Percentiles rank a stretch among this genome's conserved stretches.
phyloP scores from a whole-genome alignment of 2,113 vertebrate genomes.

The Lamprologus ornatipinnis region DNA sequence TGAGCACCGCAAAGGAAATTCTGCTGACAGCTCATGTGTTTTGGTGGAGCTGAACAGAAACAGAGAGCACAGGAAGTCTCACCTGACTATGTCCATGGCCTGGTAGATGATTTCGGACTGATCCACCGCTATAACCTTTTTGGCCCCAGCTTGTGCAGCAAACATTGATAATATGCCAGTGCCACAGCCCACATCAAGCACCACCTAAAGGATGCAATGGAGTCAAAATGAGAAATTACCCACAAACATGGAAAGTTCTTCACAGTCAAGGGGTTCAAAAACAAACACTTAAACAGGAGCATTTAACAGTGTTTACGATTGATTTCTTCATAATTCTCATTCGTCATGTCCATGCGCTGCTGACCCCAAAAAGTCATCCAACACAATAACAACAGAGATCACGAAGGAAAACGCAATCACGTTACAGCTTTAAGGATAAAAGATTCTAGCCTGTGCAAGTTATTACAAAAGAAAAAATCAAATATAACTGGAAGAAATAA shows the following conservation, averaged over 20 bases:
- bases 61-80: background rate
- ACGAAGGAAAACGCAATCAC: rapidly evolving
- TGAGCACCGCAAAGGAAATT: background rate
- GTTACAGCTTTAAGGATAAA: background rate
- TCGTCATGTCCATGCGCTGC: background rate
- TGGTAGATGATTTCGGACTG: conserved; percentile 96
- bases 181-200: conserved; percentile 96
- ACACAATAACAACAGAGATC: background rate
- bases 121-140: conserved; percentile 87
- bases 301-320: background rate
- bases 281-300: background rate
- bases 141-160: conserved; percentile 87
- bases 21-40: background rate
- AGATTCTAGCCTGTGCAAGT: background rate
- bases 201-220: conserved; percentile 67
- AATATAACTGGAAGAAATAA: background rate
- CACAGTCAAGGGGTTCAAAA: background rate
- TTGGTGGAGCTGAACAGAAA: background rate
- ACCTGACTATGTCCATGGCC: conserved; percentile 96
- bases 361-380: background rate
- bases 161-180: conserved; percentile 97
- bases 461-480: background rate
- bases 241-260: background rate
- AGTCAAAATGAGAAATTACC: background rate
- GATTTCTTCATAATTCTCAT: background rate